Base-by-base conservation (phyloP, 2,113 vertebrate species). In the Myanophis thanlyinensis region DNA sequence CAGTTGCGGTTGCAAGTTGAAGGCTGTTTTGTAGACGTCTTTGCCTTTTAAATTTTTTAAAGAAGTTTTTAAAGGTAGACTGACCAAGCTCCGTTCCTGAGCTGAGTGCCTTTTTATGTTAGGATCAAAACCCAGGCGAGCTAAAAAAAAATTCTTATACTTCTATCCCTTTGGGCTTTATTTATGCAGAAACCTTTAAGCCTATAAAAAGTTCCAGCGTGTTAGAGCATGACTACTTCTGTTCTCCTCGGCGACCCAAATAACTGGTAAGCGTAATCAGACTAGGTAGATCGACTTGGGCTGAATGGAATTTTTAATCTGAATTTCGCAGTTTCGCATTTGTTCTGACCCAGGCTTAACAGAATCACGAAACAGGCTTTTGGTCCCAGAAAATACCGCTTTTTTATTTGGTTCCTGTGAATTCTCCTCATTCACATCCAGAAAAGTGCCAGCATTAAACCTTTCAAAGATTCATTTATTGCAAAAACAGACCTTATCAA, bases 101-200 rank as follows among this genome's bases (percentile, higher is more conserved):
- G 54, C 44, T 85, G 92, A 92, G 15, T 0, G 13, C 5, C 49
- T 90, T 94, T 94, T 96, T 85, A 87, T 46, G 88, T 92, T 62
- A 48, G 48, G 46, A 93, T 91, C 90, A 88, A 96, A 62, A 8
- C 67, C 12, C 30, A 73, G 5, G 30, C 2, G 49, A 48, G 46
- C 56, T 62, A 11, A 89, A 88, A 5, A 88, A 88, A 62, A 86
- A 47, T 94, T 53, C 87, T 67, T 91, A 59, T 62, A 13, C 91
- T 12, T 52, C 0, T 35, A 93, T 30, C 59, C 46, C 80, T 80
- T 52, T 1, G 1, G 48, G 46, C 11, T 80, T n/a, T 51, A 80
- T 48, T 40, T 6, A 73, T 30, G 23, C 30, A 49, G 2, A 47
- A 30, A 22, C 23, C 44, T 88, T 73, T 35, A 73, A 73, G 62